Evolutionary conservation across 2,113 vertebrate species (phyloP), one percentile per base, ranked within the genome.

Genomic region (Willisornis vidua): DNA sequence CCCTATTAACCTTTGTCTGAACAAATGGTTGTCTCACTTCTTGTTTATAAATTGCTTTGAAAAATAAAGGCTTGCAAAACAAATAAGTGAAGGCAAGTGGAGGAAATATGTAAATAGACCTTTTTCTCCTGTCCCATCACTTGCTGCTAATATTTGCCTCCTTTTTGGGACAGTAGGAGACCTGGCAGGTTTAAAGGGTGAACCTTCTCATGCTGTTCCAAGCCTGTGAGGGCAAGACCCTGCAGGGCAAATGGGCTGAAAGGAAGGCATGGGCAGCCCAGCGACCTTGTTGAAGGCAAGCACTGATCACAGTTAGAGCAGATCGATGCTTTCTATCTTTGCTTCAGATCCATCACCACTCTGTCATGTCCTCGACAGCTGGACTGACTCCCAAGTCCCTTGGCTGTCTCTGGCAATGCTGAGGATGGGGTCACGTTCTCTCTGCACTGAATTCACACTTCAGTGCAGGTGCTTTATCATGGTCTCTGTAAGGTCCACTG

Each of bases 1-100:
- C 94, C 92, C 91, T 77, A 86, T 96, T 96, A 97, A 97, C 95
- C 94, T 97, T 94, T 90, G 41, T 87, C 31, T 86, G 59, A 85
- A 89, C 77, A 97, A 96, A 95, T 84, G 61, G 87, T 75, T 82
- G 39, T 84, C 72, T 92, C 22, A 5, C 58, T 58, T 33, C 54
- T 54, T 73, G 49, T 80, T 86, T 91, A 82, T 92, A 85, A 94
- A 67, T 94, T 86, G 77, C 51, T 52, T 89, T 88, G 88, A 45
- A 58, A 80, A 94, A 76, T 78, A 94, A 78, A 88, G 31, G 55
- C 65, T 91, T 76, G 62, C 51, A 66, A 96, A 96, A 61, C 24
- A 90, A 93, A 63, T 62, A 91, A 92, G 62, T 22, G 65, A 67
- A 93, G 71, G 59, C 62, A 90, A 90, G 66, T 7, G 18, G 35